Evolutionary conservation across 2,113 vertebrate species (phyloP).

Genomic region (Dasyprocta punctata): DNA sequence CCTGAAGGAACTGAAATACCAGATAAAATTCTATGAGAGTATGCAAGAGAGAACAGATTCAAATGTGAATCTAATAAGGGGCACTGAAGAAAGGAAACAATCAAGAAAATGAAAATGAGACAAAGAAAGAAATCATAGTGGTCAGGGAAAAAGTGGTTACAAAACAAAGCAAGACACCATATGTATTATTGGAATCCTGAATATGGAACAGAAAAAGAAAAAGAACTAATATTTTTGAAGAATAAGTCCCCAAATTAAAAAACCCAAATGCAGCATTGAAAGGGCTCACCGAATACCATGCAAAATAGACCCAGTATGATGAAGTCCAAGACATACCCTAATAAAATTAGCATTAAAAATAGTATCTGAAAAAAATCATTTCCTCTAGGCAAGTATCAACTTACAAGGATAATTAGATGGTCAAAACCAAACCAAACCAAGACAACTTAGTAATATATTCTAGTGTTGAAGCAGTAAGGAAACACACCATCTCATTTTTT

Average conservation of each 20-base stretch:
- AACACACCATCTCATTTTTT: not conserved
- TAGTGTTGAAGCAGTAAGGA: not conserved
- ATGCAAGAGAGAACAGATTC: not conserved
- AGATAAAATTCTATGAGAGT: not conserved
- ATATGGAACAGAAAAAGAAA: not conserved
- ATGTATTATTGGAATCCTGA: not conserved
- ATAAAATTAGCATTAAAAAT: not conserved
- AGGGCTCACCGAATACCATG: not conserved
- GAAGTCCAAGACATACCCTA: not conserved
- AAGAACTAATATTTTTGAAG: not conserved
- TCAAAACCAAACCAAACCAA: conserved; percentile 31
- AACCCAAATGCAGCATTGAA: not conserved
- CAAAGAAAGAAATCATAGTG: not conserved
- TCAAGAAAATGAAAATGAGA: not conserved
- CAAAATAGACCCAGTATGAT: not conserved
- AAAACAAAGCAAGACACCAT: not conserved
- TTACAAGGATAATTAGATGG: not conserved
- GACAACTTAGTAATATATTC: not conserved
- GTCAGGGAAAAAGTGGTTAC: not conserved
- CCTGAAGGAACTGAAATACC: not conserved
- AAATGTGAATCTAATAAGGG: not conserved
- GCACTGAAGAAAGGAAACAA: not conserved
- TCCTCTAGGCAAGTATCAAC: not conserved
- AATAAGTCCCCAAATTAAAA: not conserved
- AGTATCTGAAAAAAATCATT: not conserved